phyloP scores from a whole-genome alignment of 2,888 invertebrate genomes.

The Platerodrilus igneus region DNA sequence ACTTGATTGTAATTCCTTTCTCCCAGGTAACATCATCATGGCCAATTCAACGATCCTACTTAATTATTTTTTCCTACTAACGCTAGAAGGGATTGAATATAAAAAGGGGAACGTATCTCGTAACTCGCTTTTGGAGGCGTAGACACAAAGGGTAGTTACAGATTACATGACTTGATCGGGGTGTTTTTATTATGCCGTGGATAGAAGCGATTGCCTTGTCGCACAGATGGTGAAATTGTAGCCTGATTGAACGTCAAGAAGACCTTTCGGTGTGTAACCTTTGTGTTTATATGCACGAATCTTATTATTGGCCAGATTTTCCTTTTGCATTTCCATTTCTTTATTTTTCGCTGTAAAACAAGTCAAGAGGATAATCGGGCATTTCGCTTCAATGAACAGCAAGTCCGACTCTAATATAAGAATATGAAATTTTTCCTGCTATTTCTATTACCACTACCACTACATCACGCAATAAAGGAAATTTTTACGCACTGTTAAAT shows the following conservation, averaged over 20 bases:
- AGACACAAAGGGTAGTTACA: conserved; percentile 31
- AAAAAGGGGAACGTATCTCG: conserved; percentile 24
- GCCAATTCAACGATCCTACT: conserved; percentile 18
- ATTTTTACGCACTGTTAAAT: too few species aligned
- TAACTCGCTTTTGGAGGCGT: conserved; percentile 20
- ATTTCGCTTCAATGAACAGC: conserved; percentile 20
- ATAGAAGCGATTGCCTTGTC: conserved; percentile 22
- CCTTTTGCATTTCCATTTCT: conserved; percentile 13
- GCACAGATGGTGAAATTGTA: conserved; percentile 22
- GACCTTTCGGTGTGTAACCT: conserved; percentile 19
- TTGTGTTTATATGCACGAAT: conserved; percentile 20
- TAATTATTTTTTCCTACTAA: conserved; percentile 23
- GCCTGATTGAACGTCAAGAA: conserved; percentile 21
- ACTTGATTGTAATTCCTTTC: conserved; percentile 23
- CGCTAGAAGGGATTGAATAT: conserved; percentile 24
- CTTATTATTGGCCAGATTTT: conserved; percentile 18
- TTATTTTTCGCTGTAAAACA: conserved; percentile 16
- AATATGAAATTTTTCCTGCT: conserved; percentile 20
- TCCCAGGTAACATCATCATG: conserved; percentile 25
- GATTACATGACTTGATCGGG: conserved; percentile 28
- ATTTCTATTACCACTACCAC: too few species aligned
- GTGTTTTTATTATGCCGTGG: conserved; percentile 27
- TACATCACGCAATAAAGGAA: too few species aligned
- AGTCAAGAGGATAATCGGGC: conserved; percentile 21
- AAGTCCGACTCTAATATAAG: conserved; percentile 19